A percentile compares a stretch with the other conserved stretches of the same genome.
Conservation (phyloP, 2,113 vertebrate genomes). For the Pelvicachromis taeniatus region DNA sequence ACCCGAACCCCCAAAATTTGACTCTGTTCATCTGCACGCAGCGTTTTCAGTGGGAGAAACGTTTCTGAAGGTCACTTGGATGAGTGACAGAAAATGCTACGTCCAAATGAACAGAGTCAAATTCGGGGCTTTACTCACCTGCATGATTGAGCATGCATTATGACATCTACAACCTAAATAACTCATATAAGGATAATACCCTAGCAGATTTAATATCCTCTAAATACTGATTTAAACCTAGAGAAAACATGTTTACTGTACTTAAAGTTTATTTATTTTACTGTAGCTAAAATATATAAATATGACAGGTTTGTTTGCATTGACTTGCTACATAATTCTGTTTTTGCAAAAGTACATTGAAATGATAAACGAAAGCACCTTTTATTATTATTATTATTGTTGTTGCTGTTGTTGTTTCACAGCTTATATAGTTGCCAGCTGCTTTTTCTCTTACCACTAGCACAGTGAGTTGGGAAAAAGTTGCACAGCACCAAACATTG, state of each 20-base stretch:
- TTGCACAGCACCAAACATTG: background rate
- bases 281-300: constrained; percentile 8
- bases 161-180: background rate
- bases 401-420: background rate
- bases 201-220: background rate
- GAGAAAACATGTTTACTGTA: background rate
- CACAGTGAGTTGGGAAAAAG: background rate
- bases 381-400: accelerated
- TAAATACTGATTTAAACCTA: background rate
- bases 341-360: background rate
- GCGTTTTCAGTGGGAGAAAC: background rate
- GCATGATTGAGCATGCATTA: background rate
- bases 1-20: background rate
- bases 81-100: too few species aligned
- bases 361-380: constrained; percentile 8
- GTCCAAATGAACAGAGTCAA: too few species aligned
- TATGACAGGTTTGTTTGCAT: background rate
- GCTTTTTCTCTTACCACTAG: background rate
- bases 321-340: background rate
- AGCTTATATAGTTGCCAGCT: background rate
- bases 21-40: background rate
- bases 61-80: background rate
- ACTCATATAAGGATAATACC: background rate
- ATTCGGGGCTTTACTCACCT: too few species aligned
- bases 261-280: background rate